phyloP scores from a whole-genome alignment of 2,113 vertebrate genomes.

The Oryzias celebensis region DNA sequence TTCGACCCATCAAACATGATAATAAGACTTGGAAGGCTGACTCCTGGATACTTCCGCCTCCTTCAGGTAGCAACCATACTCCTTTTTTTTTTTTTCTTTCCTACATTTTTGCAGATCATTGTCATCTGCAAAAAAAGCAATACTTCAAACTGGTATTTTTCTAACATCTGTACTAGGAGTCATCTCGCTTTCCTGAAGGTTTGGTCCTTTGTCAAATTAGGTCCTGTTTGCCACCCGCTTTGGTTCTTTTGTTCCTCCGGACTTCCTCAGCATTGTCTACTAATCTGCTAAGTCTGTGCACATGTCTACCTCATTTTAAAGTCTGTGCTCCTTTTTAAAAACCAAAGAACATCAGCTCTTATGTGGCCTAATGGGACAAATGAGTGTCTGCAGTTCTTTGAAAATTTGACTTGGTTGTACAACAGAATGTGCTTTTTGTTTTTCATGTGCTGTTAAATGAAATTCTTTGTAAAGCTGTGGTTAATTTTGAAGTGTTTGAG shows the following conservation, averaged over 20 bases:
- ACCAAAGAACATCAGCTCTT: constrained; percentile 25
- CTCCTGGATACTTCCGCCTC: constrained; percentile 92
- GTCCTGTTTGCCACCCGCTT: background rate
- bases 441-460: too few species aligned
- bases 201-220: too few species aligned
- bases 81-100: background rate
- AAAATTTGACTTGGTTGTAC: constrained; percentile 2
- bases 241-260: constrained; percentile 22
- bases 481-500: too few species aligned
- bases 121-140: too few species aligned
- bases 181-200: too few species aligned
- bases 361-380: background rate
- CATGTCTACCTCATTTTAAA: constrained; percentile 15
- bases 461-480: too few species aligned
- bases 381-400: background rate
- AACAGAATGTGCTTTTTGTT: background rate
- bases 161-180: too few species aligned
- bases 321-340: constrained; percentile 14
- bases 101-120: too few species aligned
- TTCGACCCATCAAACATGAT: constrained; percentile 70
- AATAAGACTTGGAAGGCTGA: constrained; percentile 88
- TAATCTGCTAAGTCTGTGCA: background rate
- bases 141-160: too few species aligned
- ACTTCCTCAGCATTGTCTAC: constrained; percentile 20
- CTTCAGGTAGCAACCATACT: constrained; percentile 79